Base-by-base conservation (phyloP, 2,113 vertebrate species). In the Chamaea fasciata region DNA sequence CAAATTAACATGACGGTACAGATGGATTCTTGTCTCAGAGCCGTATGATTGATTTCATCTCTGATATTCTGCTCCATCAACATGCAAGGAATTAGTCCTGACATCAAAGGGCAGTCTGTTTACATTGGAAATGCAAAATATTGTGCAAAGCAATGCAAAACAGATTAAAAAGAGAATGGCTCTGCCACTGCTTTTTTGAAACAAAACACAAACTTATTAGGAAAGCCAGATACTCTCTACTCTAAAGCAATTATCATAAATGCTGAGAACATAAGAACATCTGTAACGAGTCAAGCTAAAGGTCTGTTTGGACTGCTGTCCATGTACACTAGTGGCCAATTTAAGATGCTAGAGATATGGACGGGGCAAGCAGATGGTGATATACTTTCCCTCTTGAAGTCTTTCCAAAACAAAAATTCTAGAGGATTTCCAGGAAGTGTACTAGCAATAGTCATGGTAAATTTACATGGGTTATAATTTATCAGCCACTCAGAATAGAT, bases 31-130 rank as follows among this genome's bases (percentile, higher is more conserved):
- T 88, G 84, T 96, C 88, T 93, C 46, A 37, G 67, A 93, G 85
- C 85, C 78, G 64, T 93, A 87, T 96, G 95, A 96, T 95, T 94
- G 95, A 96, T 96, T 95, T 95, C 11, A 35, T 91, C 90, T 92
- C 84, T 93, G 57, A 93, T 96, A 96, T 73, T 96, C 78, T 85
- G 88, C 70, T 90, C 82, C 41, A 90, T 94, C 95, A 91, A 95
- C 82, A 87, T 93, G 82, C 75, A 83, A 90, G 53, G 82, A 94
- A 91, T 85, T 94, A 92, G 83, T 87, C 67, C 76, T 92, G 67
- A 95, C 90, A 95, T 95, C 92, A 96, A 93, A 93, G 90, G 92
- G 94, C 95, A 96, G 92, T 96, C 95, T 95, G 90, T 95, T 95
- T 96, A 92, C 85, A 53, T 31, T 79, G 85, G n/a, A 75, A 94